These are phyloP conservation scores for Porites evermanni DNA, from an alignment of 92 coral and sea anemone genomes.

Conservation along the genomic window DNA sequence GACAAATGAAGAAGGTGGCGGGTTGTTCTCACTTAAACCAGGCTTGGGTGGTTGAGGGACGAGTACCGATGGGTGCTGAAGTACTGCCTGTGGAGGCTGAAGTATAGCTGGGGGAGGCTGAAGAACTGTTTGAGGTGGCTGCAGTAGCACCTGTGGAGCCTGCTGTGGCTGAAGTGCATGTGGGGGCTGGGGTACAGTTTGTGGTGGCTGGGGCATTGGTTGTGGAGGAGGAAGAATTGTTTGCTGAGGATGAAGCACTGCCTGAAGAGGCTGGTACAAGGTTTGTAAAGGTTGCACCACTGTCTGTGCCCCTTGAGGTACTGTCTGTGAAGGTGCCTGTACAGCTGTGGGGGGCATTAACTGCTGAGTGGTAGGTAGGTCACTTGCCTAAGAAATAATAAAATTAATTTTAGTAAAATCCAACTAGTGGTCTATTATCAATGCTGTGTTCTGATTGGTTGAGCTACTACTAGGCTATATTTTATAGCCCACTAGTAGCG, in stretches of 20 bases:
- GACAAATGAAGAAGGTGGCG: slow-evolving; percentile 15
- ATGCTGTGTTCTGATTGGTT: no score
- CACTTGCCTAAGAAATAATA: background rate
- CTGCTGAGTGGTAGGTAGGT: background rate
- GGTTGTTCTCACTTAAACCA: slow-evolving; percentile 20
- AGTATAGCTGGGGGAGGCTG: background rate
- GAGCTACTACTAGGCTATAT: no score
- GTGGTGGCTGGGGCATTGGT: background rate
- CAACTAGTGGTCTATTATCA: no score
- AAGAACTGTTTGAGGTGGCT: background rate
- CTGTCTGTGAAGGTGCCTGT: background rate
- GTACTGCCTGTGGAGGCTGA: background rate
- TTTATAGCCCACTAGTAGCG: no score
- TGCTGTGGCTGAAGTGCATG: background rate
- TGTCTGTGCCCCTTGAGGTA: background rate
- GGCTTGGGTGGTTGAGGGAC: background rate
- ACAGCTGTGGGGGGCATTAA: background rate
- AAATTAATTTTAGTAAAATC: no score
- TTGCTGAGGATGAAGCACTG: slow-evolving; percentile 15
- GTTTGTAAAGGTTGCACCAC: background rate
- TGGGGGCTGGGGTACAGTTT: background rate
- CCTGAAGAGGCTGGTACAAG: slow-evolving; percentile 4
- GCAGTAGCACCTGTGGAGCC: background rate
- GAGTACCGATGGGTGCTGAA: background rate
- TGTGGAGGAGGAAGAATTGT: background rate